phyloP scores from a whole-genome alignment of 2,888 invertebrate species.

The Molorchus minor region DNA sequence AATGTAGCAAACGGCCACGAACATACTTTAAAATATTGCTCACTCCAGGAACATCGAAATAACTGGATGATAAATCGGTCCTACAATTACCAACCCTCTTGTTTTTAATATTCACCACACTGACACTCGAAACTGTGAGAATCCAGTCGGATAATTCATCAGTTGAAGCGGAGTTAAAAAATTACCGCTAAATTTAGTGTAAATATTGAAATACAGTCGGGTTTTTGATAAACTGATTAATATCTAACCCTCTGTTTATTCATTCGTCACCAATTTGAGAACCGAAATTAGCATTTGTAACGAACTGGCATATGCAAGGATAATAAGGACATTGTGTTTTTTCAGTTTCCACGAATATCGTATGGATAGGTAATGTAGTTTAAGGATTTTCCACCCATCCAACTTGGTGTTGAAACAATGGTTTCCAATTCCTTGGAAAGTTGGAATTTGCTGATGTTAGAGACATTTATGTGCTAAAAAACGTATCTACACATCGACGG shows the following conservation, averaged over 20 bases:
- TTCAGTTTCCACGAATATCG: too few species aligned
- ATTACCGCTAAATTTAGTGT: not conserved
- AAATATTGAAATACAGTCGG: not conserved
- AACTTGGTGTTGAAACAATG: too few species aligned
- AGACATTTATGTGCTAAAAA: too few species aligned
- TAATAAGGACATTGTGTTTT: too few species aligned
- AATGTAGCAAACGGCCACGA: too few species aligned
- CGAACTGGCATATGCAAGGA: not conserved
- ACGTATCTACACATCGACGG: too few species aligned
- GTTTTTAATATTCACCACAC: not conserved
- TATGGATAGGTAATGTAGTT: too few species aligned
- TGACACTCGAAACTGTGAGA: not conserved
- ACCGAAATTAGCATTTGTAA: not conserved
- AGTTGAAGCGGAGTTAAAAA: not conserved
- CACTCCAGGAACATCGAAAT: not conserved
- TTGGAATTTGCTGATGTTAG: too few species aligned
- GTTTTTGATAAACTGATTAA: not conserved
- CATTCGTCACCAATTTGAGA: not conserved
- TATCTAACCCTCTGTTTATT: not conserved
- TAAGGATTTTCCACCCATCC: too few species aligned
- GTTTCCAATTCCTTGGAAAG: too few species aligned
- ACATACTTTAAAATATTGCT: too few species aligned
- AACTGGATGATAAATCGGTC: not conserved
- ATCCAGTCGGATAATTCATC: not conserved
- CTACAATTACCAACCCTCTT: too few species aligned